A percentile compares a stretch with the other conserved stretches of the same genome.
Evolutionary conservation across 2,113 vertebrate genomes (phyloP).

Genomic region (Cyanoramphus novaezelandiae): DNA sequence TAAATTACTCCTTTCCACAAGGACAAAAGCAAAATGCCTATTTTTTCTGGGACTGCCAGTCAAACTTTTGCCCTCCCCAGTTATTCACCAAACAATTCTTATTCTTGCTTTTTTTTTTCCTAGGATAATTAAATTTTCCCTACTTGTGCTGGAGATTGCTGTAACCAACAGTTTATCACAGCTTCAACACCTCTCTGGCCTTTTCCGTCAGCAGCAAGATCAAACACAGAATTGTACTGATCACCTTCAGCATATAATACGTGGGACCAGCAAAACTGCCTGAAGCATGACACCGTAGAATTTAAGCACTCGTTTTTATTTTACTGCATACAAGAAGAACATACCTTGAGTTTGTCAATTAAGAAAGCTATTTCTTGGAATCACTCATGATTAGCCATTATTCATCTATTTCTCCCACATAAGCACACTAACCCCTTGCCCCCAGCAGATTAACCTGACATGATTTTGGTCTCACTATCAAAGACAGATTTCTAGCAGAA

Average conservation of each 20-base stretch:
- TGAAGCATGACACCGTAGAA: background rate
- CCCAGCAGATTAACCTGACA: background rate
- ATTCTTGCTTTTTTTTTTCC: background rate
- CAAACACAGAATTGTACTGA: background rate
- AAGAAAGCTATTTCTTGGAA: background rate
- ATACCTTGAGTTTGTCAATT: background rate
- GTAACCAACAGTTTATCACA: background rate
- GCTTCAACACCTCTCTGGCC: background rate
- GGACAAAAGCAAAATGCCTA: background rate
- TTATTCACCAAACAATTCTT: background rate
- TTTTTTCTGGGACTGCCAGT: background rate
- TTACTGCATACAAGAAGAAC: background rate
- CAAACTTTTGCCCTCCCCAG: background rate
- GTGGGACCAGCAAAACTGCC: background rate
- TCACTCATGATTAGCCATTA: background rate
- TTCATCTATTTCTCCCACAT: background rate
- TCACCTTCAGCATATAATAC: background rate
- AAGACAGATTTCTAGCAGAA: background rate
- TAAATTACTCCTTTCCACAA: background rate
- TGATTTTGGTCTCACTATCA: background rate
- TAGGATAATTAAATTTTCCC: background rate
- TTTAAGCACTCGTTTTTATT: background rate
- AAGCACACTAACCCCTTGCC: background rate
- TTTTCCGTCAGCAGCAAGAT: background rate
- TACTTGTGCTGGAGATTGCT: background rate